A percentile compares a stretch with the other conserved stretches of the same genome.
These are phyloP conservation scores for Nomada flava DNA, from an alignment of 2,888 invertebrate genomes.

Conservation along the genomic window DNA sequence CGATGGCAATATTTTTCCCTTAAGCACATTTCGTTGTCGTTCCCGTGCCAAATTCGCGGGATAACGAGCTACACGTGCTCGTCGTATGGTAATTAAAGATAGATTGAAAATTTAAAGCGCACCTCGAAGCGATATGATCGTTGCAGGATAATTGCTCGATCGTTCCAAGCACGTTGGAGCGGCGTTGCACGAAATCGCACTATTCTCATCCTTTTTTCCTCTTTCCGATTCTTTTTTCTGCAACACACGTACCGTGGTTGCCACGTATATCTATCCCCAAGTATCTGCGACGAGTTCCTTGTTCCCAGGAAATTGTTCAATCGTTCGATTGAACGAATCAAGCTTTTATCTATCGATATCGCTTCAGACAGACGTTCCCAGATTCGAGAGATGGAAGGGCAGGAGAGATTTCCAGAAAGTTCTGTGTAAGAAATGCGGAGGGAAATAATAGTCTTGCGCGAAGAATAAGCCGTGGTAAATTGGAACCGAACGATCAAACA, in stretches of 20 bases:
- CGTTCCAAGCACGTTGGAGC: constrained; percentile 31
- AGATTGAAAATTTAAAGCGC: constrained; percentile 15
- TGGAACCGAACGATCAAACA: constrained; percentile 43
- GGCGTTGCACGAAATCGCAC: constrained; percentile 22
- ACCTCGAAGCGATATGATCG: background rate
- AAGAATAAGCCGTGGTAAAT: constrained; percentile 48
- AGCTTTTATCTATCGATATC: constrained; percentile 47
- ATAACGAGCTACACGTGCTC: constrained; percentile 3
- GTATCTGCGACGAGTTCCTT: constrained; percentile 43
- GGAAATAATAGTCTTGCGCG: constrained; percentile 42
- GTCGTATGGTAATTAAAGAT: constrained; percentile 5
- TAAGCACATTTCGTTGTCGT: background rate
- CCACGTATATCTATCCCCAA: constrained; percentile 31
- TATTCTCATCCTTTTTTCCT: background rate
- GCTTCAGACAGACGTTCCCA: constrained; percentile 5
- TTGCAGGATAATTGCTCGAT: background rate
- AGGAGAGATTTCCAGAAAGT: constrained; percentile 24
- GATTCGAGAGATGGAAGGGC: background rate
- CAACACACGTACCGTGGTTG: constrained; percentile 24
- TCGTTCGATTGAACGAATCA: constrained; percentile 51
- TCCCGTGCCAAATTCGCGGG: constrained; percentile 6
- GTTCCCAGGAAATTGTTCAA: constrained; percentile 52
- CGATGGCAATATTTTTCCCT: background rate
- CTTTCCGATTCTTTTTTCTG: background rate
- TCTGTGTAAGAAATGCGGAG: constrained; percentile 40